A percentile compares a stretch with the other conserved stretches of the same genome.
Conservation (phyloP, 2,113 vertebrate species). For the Rhinichthys klamathensis region DNA sequence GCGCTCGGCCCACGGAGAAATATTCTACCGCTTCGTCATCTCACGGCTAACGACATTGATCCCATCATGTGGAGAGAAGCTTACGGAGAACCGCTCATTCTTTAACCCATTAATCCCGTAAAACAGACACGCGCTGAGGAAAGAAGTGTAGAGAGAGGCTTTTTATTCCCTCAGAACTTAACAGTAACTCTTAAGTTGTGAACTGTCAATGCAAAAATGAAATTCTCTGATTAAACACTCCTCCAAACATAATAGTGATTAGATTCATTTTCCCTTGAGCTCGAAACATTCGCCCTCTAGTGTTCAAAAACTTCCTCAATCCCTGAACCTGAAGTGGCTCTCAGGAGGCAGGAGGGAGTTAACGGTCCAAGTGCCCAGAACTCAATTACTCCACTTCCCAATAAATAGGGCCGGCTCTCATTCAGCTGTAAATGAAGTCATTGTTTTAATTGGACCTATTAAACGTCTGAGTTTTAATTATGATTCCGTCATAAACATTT, state of each 20-base stretch:
- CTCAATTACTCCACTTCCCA: slow-evolving; percentile 70
- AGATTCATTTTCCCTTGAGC: not conserved
- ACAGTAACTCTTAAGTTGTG: slow-evolving; percentile 18
- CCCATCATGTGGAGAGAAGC: slow-evolving; percentile 36
- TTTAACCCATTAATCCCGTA: slow-evolving; percentile 68
- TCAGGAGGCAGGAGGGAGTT: slow-evolving; percentile 58
- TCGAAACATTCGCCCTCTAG: not conserved
- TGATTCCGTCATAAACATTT: slow-evolving; percentile 84
- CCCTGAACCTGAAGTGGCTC: not conserved
- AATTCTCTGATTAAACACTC: slow-evolving; percentile 17
- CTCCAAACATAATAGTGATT: not conserved
- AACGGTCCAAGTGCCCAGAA: slow-evolving; percentile 47
- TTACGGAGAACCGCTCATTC: slow-evolving; percentile 55
- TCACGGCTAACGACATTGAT: slow-evolving; percentile 75
- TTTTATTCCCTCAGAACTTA: slow-evolving; percentile 4
- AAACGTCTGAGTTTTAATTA: slow-evolving; percentile 82
- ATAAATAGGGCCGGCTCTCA: slow-evolving; percentile 74
- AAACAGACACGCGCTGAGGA: slow-evolving; percentile 50
- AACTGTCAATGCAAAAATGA: not conserved
- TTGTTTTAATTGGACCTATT: slow-evolving; percentile 87
- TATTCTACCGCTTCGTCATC: slow-evolving; percentile 75
- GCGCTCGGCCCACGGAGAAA: slow-evolving; percentile 75
- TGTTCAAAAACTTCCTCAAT: not conserved
- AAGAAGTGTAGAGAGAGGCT: not conserved
- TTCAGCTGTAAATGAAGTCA: slow-evolving; percentile 81